Base-by-base conservation (phyloP, 1,140 invertebrate genomes). In the Formica selysi region DNA sequence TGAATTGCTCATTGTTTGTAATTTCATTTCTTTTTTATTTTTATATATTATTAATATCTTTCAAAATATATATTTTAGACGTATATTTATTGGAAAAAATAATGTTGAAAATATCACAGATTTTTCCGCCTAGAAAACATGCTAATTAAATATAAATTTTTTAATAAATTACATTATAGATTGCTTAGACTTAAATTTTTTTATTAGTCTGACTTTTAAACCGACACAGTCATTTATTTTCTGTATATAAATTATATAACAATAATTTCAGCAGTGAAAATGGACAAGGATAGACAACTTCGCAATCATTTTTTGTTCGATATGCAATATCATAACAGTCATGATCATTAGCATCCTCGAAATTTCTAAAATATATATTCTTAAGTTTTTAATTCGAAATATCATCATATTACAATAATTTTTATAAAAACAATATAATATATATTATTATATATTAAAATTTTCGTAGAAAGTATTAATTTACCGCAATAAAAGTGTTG, bases 251-350 rank as follows among this genome's bases (percentile, higher is more conserved):
- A n/a, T 87, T 64, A n/a, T 76, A 86, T 22, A 94, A 88, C 11
- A 95, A 85, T 38, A 95, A 70, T 85, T 91, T 67, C 5, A 95
- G 70, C 19, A 95, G 51, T 6, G 95, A 95, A 79, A 95, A 88
- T 0, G 95, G 94, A 87, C 95, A 95, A 0, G 89, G 86, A 80
- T 95, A 95, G 3, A 51, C 62, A 2, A 87, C 10, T 22, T 93
- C 87, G 83, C 94, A 95, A 16, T 93, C 83, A n/a, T 51, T 62
- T 36, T 88, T 86, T 1, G 32, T 91, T 41, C 48, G 65, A 85
- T 94, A 94, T 2, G 94, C 93, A 2, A 85, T 32, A 54, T 95
- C 93, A 73, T 95, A 95, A 26, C 90, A 88, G 57, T 94, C 93
- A 0, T 89, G 57, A 57, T 90, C 19, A 6, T 79, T 76, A 6